Evolutionary conservation across 2,888 invertebrate genomes (phyloP), one percentile per base, ranked within the genome.

Genomic region (Tetranychus truncatus): DNA sequence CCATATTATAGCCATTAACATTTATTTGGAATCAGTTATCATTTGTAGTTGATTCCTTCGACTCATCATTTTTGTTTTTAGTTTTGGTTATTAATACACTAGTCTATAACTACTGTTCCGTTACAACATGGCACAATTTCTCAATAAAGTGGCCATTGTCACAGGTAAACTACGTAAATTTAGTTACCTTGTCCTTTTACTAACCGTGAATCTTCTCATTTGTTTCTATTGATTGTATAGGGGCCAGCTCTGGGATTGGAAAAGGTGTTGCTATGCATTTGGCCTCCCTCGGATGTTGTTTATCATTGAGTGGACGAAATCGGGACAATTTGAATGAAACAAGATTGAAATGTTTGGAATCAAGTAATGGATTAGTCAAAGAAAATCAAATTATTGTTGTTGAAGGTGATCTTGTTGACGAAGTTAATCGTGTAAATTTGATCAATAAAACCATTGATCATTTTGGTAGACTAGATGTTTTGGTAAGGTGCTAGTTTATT

Each of bases 201-300:
- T 55, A 9, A 55, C 11, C 15, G 0, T 55, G 7, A 5, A 15
- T 55, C 11, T 55, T 55, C 34, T 34, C 34, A 4, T 34, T 34
- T 34, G 34, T 34, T 34, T 34, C 34, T 34, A 34, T 34, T 34
- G 34, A 34, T 69, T 21, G 11, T 7, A 24, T 99, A 83, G 91
- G 92, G 74, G 91, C 91, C 0, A 91, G 91, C 82, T 91, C 91
- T 21, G 92, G 92, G 7, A 92, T 92, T 78, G 92, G 92, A 6
- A 88, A 89, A 69, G 89, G 89, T 8, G 89, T 91, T 9, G 91
- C 92, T 0, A 84, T 90, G 77, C 88, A 89, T 79, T 86, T 92
- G 78, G 88, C 91, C 1, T 86, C 87, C 80, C 84, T 89, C 66
- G 91, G 91, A 44, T 91, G 91, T 1, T 87, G 86, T 76, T 82